Evolutionary conservation across 2,113 vertebrate species (phyloP).

Genomic region (Sorex fumeus): DNA sequence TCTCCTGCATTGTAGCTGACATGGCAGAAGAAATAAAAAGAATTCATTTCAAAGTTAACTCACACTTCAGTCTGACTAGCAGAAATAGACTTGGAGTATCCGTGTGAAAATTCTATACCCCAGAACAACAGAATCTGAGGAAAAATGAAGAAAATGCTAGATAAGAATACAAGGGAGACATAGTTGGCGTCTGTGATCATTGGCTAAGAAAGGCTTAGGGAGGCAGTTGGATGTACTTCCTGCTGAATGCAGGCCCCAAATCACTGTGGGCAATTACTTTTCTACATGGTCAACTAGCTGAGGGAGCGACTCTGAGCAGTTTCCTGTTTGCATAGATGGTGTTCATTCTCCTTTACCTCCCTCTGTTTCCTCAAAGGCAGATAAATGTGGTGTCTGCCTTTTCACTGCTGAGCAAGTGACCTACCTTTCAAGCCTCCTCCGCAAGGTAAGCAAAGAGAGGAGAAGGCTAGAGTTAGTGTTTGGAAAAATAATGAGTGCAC

Average conservation of each 20-base stretch:
- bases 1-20: neutral
- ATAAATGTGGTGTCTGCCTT: neutral
- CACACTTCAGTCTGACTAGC: slow-evolving; percentile 50
- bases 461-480: neutral
- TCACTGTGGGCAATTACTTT: slow-evolving; percentile 70
- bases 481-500: slow-evolving; percentile 33
- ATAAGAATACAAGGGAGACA: slow-evolving; percentile 63
- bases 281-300: slow-evolving; percentile 64
- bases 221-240: slow-evolving; percentile 1
- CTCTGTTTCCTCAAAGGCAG: slow-evolving; percentile 51
- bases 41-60: slow-evolving; percentile 62
- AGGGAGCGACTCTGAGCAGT: slow-evolving; percentile 13
- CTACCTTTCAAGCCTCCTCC: neutral
- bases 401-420: slow-evolving; percentile 50
- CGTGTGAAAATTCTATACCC: slow-evolving; percentile 65
- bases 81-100: slow-evolving; percentile 62
- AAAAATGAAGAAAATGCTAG: slow-evolving; percentile 65
- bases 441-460: slow-evolving; percentile 54
- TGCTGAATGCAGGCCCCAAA: slow-evolving; percentile 27
- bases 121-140: slow-evolving; percentile 64
- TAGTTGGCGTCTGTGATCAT: slow-evolving; percentile 38
- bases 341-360: slow-evolving; percentile 28
- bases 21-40: neutral
- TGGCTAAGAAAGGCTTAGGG: slow-evolving; percentile 67
- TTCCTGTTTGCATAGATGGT: neutral